phyloP scores from a whole-genome alignment of 2,888 invertebrate species.

The Tuberolachnus salignus region DNA sequence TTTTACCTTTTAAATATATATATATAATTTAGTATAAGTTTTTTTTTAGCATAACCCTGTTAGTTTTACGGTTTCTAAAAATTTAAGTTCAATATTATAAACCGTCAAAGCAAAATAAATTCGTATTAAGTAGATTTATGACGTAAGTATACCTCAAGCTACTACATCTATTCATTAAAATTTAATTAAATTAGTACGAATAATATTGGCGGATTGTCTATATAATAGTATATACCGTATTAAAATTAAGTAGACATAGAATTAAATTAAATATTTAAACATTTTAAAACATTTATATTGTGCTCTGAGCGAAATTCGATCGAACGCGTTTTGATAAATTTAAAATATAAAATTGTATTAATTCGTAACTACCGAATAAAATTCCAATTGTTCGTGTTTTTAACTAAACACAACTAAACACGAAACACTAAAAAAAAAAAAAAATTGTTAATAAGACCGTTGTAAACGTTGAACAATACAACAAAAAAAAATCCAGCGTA shows the following conservation, averaged over 20 bases:
- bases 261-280: not conserved
- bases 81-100: conserved; percentile 13
- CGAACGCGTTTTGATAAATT: too few relatives aligned
- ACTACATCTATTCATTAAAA: not conserved
- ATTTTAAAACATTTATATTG: too few relatives aligned
- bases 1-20: not conserved
- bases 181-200: not conserved
- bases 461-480: too few relatives aligned
- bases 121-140: not conserved
- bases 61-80: conserved; percentile 35
- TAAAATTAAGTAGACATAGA: not conserved
- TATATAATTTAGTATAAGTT: not conserved
- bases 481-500: too few relatives aligned
- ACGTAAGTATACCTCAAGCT: too few relatives aligned
- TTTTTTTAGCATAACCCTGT: conserved; percentile 7
- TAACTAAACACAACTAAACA: too few relatives aligned
- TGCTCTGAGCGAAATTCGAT: too few relatives aligned
- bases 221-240: not conserved
- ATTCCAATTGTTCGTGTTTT: too few relatives aligned
- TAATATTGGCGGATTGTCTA: not conserved
- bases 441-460: too few relatives aligned
- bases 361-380: too few relatives aligned
- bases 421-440: too few relatives aligned
- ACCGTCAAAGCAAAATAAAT: not conserved
- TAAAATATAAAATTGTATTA: too few relatives aligned